These are phyloP conservation scores for Peromyscus polionotus DNA, from an alignment of 2,113 vertebrate genomes.

Conservation along the genomic window DNA sequence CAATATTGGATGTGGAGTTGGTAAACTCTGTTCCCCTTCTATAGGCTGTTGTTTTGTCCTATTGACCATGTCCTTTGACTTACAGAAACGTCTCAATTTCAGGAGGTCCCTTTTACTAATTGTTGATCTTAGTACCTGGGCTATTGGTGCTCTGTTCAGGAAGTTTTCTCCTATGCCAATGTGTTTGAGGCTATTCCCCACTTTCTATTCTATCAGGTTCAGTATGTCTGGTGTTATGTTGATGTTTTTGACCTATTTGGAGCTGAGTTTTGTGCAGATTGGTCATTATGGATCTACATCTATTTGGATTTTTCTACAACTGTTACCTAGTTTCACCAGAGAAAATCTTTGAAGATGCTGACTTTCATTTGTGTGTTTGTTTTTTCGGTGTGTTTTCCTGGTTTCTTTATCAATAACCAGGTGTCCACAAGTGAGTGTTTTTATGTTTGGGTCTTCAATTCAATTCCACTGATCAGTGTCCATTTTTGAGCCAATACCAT, in stretches of 20 bases:
- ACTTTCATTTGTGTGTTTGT: not conserved
- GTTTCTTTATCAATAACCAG: not conserved
- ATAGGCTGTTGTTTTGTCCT: not conserved
- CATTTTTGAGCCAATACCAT: not conserved
- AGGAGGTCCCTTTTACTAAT: not conserved
- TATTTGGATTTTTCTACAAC: not conserved
- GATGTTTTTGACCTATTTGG: not conserved
- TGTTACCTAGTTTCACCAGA: not conserved
- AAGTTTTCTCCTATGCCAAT: not conserved
- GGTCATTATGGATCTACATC: not conserved
- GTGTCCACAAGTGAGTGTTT: not conserved
- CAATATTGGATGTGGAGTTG: not conserved
- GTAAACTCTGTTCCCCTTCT: not conserved
- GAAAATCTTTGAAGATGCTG: not conserved
- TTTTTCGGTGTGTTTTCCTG: not conserved
- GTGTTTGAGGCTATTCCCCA: not conserved
- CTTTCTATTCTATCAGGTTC: not conserved
- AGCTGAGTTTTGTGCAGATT: not conserved
- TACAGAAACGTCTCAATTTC: not conserved
- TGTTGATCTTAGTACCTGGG: not conserved
- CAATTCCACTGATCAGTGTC: not conserved
- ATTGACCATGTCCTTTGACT: not conserved
- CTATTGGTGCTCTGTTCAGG: not conserved
- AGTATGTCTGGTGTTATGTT: not conserved
- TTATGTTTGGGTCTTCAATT: not conserved